Conservation (phyloP, 2,888 invertebrate species). For the Teleiodes luculella region DNA sequence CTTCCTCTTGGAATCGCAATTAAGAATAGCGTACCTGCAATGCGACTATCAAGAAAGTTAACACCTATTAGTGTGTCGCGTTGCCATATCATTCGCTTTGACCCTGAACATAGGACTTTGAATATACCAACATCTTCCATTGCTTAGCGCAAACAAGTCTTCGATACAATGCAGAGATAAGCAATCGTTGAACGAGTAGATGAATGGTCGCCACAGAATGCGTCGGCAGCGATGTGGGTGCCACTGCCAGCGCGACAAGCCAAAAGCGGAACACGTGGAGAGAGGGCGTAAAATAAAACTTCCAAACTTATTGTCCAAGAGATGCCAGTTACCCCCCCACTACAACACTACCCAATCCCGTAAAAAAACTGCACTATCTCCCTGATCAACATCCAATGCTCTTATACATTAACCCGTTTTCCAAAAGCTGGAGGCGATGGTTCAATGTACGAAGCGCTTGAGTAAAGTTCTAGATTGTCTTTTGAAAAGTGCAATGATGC, state of each 20-base stretch:
- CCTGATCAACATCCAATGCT: neutral
- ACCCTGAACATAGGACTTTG: too few relatives aligned
- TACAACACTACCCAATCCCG: conserved; percentile 26
- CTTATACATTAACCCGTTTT: conserved; percentile 12
- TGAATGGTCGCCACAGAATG: too few relatives aligned
- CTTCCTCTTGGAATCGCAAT: too few relatives aligned
- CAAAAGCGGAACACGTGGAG: conserved; percentile 42
- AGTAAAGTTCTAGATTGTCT: conserved; percentile 15
- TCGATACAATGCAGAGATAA: neutral
- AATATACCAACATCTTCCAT: neutral
- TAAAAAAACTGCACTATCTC: conserved; percentile 5
- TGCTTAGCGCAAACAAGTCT: neutral
- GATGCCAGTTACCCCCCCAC: conserved; percentile 32
- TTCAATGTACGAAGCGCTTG: conserved; percentile 14
- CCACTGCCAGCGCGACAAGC: conserved; percentile 29
- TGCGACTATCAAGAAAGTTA: neutral
- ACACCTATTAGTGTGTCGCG: neutral
- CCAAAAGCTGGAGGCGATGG: neutral
- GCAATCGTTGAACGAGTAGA: too few relatives aligned
- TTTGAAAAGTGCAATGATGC: conserved; percentile 39
- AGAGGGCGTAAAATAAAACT: conserved; percentile 45
- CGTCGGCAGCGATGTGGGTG: neutral
- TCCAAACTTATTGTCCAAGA: conserved; percentile 44
- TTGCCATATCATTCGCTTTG: neutral
- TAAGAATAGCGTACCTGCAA: neutral